Evolutionary conservation across 1,140 invertebrate species (phyloP).

Genomic region (Patella vulgata): DNA sequence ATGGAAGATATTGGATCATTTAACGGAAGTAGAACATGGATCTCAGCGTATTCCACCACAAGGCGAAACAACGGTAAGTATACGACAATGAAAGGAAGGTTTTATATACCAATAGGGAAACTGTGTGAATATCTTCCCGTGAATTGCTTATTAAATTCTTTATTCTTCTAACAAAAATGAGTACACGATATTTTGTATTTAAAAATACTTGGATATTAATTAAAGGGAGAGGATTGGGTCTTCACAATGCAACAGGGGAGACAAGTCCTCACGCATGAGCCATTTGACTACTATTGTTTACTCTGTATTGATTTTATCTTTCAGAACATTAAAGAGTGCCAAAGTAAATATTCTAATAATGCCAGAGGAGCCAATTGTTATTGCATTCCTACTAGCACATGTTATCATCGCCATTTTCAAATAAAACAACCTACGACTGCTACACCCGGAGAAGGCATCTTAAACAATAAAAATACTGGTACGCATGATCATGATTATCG

Average conservation of each 20-base stretch:
- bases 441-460: slow-evolving; percentile 21
- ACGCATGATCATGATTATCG: slow-evolving; percentile 43
- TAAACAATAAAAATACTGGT: slow-evolving; percentile 25
- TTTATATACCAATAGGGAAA: not conserved
- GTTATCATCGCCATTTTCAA: slow-evolving; percentile 38
- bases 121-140: too few relatives aligned
- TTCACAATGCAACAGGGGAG: too few relatives aligned
- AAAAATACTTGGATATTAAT: too few relatives aligned
- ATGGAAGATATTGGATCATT: slow-evolving; percentile 38
- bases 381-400: slow-evolving; percentile 30
- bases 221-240: too few relatives aligned
- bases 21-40: slow-evolving; percentile 35
- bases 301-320: not conserved
- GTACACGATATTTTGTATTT: not conserved
- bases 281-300: too few relatives aligned
- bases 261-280: too few relatives aligned
- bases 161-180: too few relatives aligned
- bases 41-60: slow-evolving; percentile 24
- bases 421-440: slow-evolving; percentile 24
- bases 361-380: slow-evolving; percentile 35
- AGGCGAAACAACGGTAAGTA: slow-evolving; percentile 20
- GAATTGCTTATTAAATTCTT: too few relatives aligned
- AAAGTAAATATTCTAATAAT: slow-evolving; percentile 21
- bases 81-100: not conserved
- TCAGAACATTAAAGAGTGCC: slow-evolving; percentile 27